A percentile compares a stretch with the other conserved stretches of the same genome.
Evolutionary conservation across 2,797 vertebrate genomes (phyloP).

Genomic region (Orestias chungarensis): DNA sequence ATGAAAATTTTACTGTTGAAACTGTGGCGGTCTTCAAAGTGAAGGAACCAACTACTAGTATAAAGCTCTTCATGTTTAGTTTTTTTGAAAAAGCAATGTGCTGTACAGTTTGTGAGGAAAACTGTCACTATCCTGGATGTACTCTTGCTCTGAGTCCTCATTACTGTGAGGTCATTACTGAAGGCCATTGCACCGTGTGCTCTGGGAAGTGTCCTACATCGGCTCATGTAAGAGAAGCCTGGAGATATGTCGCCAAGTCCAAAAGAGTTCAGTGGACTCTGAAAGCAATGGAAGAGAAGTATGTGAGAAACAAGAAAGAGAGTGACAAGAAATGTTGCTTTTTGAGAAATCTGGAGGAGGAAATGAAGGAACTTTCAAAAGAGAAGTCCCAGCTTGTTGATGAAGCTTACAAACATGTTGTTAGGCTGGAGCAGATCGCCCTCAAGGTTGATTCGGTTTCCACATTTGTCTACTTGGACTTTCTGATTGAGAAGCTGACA

Average conservation of each 20-base stretch:
- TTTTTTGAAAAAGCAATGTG: background rate
- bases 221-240: background rate
- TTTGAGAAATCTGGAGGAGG: background rate
- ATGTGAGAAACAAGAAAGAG: background rate
- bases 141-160: background rate
- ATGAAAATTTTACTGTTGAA: background rate
- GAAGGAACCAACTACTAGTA: background rate
- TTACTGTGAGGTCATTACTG: constrained; percentile 8
- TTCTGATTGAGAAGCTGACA: constrained; percentile 1
- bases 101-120: constrained; percentile 5
- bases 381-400: background rate
- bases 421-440: constrained; percentile 15
- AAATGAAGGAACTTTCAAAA: background rate
- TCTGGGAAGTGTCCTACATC: background rate
- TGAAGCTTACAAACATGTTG: background rate
- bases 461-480: constrained; percentile 3
- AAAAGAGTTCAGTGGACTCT: background rate
- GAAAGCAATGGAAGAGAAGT: background rate
- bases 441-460: background rate
- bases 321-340: background rate
- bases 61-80: background rate
- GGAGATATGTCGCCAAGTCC: constrained; percentile 5
- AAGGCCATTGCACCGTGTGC: background rate
- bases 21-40: background rate
- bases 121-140: constrained; percentile 14